phyloP scores from a whole-genome alignment of 2,113 vertebrate species.

The Entomyzon cyanotis region DNA sequence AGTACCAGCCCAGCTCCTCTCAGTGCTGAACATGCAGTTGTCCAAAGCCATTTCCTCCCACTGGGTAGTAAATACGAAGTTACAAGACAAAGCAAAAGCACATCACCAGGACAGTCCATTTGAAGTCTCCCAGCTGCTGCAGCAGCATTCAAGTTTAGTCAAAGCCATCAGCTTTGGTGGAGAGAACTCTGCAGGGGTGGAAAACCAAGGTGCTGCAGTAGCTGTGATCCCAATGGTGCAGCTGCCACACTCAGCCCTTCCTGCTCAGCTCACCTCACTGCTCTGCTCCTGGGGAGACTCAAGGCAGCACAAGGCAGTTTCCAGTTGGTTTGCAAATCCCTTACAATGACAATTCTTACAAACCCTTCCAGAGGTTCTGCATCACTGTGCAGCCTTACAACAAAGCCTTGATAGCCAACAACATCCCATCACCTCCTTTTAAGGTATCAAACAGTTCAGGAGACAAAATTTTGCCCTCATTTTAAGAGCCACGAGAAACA shows the following conservation, averaged over 20 bases:
- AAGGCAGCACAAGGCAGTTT: neutral
- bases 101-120: rapidly evolving
- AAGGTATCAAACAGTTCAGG: neutral
- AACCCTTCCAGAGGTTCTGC: neutral
- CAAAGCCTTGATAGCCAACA: neutral
- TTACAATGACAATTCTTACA: neutral
- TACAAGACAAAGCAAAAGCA: neutral
- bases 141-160: neutral
- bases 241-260: neutral
- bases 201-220: neutral
- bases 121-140: no score
- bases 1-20: neutral
- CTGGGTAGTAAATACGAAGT: rapidly evolving
- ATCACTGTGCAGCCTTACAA: neutral
- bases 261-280: no score
- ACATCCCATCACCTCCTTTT: rapidly evolving
- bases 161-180: neutral
- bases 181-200: no score
- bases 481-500: neutral
- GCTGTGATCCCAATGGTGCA: neutral
- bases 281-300: neutral
- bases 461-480: neutral
- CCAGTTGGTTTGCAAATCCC: neutral
- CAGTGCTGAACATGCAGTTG: neutral
- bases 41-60: rapidly evolving